These are phyloP conservation scores for Psephotus haematonotus DNA, from an alignment of 2,113 vertebrate genomes.

Conservation along the genomic window DNA sequence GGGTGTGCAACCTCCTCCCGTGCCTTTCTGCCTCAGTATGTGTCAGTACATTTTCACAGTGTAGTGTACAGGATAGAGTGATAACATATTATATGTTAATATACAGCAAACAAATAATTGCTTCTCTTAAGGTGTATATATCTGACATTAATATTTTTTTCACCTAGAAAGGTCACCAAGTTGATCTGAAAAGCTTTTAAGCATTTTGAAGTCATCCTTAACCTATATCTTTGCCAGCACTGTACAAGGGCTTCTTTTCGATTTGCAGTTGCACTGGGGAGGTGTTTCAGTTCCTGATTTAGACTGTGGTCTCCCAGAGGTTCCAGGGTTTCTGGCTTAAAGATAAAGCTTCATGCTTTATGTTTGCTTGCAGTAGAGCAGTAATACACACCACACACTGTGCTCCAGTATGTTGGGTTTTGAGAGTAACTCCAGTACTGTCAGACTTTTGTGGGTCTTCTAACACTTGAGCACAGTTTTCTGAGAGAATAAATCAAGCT, in stretches of 20 bases:
- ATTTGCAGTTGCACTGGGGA: constrained; percentile 47
- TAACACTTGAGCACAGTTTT: constrained; percentile 43
- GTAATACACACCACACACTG: constrained; percentile 41
- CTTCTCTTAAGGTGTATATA: not conserved
- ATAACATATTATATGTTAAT: not conserved
- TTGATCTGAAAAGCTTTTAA: not conserved
- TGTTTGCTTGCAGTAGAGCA: constrained; percentile 29
- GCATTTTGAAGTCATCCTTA: constrained; percentile 31
- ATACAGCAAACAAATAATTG: not conserved
- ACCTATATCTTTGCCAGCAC: constrained; percentile 8
- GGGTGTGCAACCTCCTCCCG: too few species aligned
- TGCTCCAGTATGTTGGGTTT: constrained; percentile 48
- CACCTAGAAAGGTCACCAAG: not conserved
- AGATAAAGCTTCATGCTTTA: constrained; percentile 66
- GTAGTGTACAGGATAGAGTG: too few species aligned
- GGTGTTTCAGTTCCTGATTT: constrained; percentile 70
- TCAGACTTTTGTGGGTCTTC: constrained; percentile 30
- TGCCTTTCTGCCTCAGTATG: too few species aligned
- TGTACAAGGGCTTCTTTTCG: constrained; percentile 62
- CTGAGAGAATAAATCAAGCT: not conserved
- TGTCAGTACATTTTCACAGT: too few species aligned
- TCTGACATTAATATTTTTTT: constrained; percentile 29
- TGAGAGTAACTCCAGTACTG: constrained; percentile 52
- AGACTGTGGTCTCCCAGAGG: constrained; percentile 19
- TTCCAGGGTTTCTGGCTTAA: constrained; percentile 30